A percentile compares a stretch with the other conserved stretches of the same genome.
These are phyloP conservation scores for Thecophora atra DNA, from an alignment of 2,888 invertebrate species.

Conservation along the genomic window DNA sequence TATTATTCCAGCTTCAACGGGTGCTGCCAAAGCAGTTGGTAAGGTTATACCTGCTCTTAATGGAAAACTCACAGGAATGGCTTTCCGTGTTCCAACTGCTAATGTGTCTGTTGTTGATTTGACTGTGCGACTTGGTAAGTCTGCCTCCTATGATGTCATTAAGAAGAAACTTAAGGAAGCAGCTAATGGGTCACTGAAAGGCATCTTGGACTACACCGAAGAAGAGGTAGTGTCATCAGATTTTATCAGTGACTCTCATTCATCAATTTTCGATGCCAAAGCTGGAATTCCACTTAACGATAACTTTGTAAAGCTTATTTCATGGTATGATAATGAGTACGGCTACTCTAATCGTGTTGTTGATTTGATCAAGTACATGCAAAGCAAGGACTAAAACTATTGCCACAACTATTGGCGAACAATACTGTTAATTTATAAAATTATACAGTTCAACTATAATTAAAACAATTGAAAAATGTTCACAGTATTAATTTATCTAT, in stretches of 20 bases:
- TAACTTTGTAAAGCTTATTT: constrained; percentile 96
- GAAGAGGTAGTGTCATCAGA: constrained; percentile 97
- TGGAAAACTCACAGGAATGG: constrained; percentile 99
- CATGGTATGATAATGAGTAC: constrained; percentile 99
- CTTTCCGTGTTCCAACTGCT: constrained; percentile 97
- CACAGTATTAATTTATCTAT: no score
- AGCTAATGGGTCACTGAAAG: constrained; percentile 86
- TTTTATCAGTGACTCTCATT: constrained; percentile 89
- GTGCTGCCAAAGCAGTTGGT: constrained; percentile 99
- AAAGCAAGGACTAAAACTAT: constrained; percentile 71
- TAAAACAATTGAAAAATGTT: no score
- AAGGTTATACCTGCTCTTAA: constrained; percentile 98
- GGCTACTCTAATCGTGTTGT: constrained; percentile 98
- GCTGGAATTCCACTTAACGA: constrained; percentile 95
- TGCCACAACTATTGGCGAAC: neutral
- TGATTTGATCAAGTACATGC: constrained; percentile 95
- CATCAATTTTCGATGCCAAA: constrained; percentile 96
- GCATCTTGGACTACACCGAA: constrained; percentile 93
- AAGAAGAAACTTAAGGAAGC: constrained; percentile 89
- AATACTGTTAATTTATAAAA: neutral
- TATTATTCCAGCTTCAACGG: constrained; percentile 98
- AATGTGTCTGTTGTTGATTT: constrained; percentile 99
- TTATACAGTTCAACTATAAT: no score
- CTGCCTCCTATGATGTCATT: constrained; percentile 87
- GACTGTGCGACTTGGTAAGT: constrained; percentile 88